These are phyloP conservation scores for Cylindroiulus punctatus DNA, from an alignment of 2,888 invertebrate genomes.

Conservation along the genomic window DNA sequence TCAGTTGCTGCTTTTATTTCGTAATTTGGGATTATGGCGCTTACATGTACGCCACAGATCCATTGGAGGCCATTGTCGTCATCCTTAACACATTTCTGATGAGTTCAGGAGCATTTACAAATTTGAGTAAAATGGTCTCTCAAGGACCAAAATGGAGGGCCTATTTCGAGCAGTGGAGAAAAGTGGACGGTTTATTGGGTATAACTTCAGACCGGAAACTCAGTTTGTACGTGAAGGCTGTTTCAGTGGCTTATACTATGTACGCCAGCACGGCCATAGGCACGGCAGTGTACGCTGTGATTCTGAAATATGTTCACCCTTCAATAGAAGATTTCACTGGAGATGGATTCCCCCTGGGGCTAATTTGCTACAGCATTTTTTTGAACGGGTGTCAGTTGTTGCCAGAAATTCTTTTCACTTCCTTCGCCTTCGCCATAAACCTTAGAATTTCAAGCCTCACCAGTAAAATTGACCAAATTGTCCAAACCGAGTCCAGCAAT, in stretches of 20 bases:
- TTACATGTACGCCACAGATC: neutral
- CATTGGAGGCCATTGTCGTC: neutral
- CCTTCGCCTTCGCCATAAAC: neutral
- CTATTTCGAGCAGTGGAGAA: neutral
- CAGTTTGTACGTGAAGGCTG: neutral
- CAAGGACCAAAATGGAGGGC: neutral
- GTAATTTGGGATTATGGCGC: neutral
- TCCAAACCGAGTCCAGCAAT: neutral
- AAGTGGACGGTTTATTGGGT: neutral
- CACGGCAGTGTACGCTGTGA: neutral
- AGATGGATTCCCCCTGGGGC: neutral
- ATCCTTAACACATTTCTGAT: neutral
- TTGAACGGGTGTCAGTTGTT: neutral
- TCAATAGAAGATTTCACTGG: neutral
- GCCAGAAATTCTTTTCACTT: conserved; percentile 14
- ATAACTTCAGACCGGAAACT: neutral
- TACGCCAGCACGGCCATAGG: neutral
- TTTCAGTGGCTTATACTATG: neutral
- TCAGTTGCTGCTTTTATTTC: neutral
- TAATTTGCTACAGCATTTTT: conserved; percentile 9
- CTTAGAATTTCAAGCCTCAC: neutral
- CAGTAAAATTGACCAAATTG: neutral
- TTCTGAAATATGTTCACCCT: neutral
- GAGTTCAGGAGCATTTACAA: neutral
- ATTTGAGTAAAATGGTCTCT: neutral